Conservation (phyloP, 2,113 vertebrate genomes). For the Scalopus aquaticus region DNA sequence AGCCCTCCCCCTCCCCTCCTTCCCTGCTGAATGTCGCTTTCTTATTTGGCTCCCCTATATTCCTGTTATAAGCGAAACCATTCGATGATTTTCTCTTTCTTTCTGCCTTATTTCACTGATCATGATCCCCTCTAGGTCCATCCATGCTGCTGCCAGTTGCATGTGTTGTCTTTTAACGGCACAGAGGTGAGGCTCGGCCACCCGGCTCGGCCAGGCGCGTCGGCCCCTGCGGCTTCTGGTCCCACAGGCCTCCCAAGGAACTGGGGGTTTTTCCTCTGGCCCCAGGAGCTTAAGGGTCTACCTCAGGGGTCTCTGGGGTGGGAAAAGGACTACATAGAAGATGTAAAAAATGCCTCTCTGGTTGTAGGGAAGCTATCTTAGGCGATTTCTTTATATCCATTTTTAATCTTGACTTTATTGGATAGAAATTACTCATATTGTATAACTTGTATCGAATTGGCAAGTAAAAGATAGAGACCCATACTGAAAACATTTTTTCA, state of each 20-base stretch:
- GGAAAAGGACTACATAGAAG: fast-evolving
- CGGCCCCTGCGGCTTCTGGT: not conserved
- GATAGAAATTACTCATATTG: not conserved
- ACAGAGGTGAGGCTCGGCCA: too few species aligned
- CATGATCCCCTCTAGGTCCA: too few species aligned
- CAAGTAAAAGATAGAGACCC: not conserved
- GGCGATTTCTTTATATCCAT: not conserved
- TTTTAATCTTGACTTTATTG: not conserved
- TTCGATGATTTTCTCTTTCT: too few species aligned
- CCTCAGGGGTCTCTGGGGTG: fast-evolving
- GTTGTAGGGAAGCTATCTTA: not conserved
- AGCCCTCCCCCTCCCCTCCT: too few species aligned
- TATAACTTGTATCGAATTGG: not conserved
- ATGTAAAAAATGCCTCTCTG: not conserved
- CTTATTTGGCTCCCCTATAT: too few species aligned
- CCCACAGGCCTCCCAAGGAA: not conserved
- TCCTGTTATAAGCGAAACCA: too few species aligned
- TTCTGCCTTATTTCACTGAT: too few species aligned
- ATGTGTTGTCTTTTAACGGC: too few species aligned
- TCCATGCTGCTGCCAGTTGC: too few species aligned
- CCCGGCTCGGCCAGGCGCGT: not conserved
- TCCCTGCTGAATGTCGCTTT: too few species aligned
- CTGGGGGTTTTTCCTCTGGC: not conserved
- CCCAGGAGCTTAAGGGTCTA: too few species aligned
- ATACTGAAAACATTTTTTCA: not conserved